Conservation (phyloP, 2,797 vertebrate species). For the Pygocentrus nattereri region DNA sequence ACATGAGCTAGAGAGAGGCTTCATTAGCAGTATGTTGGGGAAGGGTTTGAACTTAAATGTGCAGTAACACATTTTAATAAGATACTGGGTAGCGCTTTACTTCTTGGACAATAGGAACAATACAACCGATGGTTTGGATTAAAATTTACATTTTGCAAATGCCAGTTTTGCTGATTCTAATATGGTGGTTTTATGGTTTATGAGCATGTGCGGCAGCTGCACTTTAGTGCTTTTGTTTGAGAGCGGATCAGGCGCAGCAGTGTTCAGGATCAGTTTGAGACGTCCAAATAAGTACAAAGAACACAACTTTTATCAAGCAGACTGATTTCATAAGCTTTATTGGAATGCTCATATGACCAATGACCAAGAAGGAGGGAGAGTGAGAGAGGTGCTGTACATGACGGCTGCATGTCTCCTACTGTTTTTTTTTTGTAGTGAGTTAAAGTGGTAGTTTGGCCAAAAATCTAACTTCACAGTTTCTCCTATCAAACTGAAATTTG, state of each 20-base stretch:
- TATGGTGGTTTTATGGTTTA: conserved; percentile 31
- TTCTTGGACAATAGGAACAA: neutral
- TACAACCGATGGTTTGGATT: conserved; percentile 45
- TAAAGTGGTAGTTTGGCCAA: neutral
- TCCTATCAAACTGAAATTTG: too few relatives aligned
- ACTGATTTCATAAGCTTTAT: neutral
- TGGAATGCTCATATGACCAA: neutral
- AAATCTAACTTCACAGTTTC: neutral
- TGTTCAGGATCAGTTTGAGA: neutral
- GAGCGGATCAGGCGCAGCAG: neutral
- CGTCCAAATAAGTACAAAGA: neutral
- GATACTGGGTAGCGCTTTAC: neutral
- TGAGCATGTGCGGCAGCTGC: neutral
- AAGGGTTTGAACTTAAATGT: neutral
- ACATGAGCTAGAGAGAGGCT: neutral
- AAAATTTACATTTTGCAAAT: conserved; percentile 55
- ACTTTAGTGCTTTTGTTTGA: conserved; percentile 20
- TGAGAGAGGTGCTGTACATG: neutral
- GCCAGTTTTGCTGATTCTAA: conserved; percentile 45
- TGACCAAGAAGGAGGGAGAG: neutral
- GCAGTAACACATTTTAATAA: neutral
- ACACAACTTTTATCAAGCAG: neutral
- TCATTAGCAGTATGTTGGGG: neutral
- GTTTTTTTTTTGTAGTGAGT: neutral
- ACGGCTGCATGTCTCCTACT: neutral